A percentile compares a stretch with the other conserved stretches of the same genome.
phyloP scores from a whole-genome alignment of 2,797 vertebrate species.

The Pipistrellus pygmaeus region DNA sequence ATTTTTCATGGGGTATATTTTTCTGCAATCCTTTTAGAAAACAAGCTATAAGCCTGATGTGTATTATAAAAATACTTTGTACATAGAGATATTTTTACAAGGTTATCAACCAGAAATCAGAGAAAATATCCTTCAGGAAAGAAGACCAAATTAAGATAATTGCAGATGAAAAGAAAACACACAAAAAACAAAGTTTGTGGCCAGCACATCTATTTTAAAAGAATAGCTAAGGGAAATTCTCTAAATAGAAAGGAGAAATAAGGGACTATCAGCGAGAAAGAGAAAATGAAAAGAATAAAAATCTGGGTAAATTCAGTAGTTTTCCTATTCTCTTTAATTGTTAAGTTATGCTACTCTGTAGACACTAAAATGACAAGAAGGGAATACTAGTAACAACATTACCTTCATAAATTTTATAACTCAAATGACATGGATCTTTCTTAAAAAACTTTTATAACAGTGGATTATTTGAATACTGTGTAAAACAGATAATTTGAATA shows the following conservation, averaged over 20 bases:
- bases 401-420: not conserved
- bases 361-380: not conserved
- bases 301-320: not conserved
- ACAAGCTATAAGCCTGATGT: not conserved
- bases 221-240: not conserved
- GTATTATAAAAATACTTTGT: not conserved
- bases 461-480: not conserved
- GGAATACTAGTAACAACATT: not conserved
- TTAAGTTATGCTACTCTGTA: not conserved
- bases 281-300: not conserved
- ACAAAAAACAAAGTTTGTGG: not conserved
- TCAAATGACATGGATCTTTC: not conserved
- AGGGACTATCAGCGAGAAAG: not conserved
- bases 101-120: not conserved
- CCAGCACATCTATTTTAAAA: not conserved
- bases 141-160: not conserved
- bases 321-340: not conserved
- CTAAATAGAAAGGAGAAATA: not conserved
- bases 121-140: not conserved
- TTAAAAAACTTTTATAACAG: not conserved
- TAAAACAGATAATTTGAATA: conserved; percentile 5
- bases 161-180: not conserved
- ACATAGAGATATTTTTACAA: not conserved
- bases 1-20: not conserved
- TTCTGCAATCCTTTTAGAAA: conserved; percentile 12